phyloP scores from a whole-genome alignment of 2,888 invertebrate genomes.

The Hermaeophaga mercurialis region DNA sequence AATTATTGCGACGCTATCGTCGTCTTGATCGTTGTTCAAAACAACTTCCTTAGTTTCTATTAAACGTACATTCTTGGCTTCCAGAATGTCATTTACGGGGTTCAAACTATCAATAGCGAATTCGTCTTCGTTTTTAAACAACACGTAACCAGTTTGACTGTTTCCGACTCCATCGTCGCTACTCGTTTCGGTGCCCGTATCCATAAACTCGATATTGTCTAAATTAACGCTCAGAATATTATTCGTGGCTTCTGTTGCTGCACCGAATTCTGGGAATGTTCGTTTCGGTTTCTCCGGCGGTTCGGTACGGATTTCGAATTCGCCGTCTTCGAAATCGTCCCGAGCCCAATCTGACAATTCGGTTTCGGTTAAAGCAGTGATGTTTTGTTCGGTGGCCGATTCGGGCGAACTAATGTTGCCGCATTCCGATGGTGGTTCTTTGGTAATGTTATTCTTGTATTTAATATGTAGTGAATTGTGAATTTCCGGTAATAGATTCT shows the following conservation, averaged over 20 bases:
- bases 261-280: neutral
- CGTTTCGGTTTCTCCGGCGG: constrained; percentile 4
- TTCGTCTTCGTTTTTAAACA: constrained; percentile 65
- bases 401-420: constrained; percentile 60
- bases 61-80: constrained; percentile 35
- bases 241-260: constrained; percentile 47
- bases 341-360: constrained; percentile 90
- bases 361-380: constrained; percentile 79
- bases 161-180: constrained; percentile 66
- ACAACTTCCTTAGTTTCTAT: neutral
- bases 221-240: constrained; percentile 60
- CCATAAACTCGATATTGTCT: constrained; percentile 85
- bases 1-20: constrained; percentile 61
- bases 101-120: constrained; percentile 54
- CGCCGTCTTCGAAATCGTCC: constrained; percentile 74
- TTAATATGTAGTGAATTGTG: constrained; percentile 49
- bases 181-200: constrained; percentile 83
- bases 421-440: constrained; percentile 15
- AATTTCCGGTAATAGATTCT: constrained; percentile 45
- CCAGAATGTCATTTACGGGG: constrained; percentile 46
- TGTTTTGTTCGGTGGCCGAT: constrained; percentile 72
- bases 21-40: constrained; percentile 55
- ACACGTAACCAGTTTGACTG: constrained; percentile 70
- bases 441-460: constrained; percentile 24
- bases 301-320: constrained; percentile 58